Base-by-base conservation (phyloP, 2,888 invertebrate genomes). In the Diaperis boleti region DNA sequence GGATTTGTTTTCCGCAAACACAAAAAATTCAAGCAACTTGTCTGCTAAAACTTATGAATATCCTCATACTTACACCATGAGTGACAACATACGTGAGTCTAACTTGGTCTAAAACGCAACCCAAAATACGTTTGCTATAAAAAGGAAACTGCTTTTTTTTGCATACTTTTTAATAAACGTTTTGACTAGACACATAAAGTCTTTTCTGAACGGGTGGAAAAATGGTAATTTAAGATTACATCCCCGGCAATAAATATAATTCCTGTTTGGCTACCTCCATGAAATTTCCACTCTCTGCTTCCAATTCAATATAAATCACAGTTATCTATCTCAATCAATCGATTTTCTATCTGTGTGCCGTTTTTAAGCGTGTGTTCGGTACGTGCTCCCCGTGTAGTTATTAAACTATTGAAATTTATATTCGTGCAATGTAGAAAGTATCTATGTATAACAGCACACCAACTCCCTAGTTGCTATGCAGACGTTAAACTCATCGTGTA, bases 381-480 rank as follows among this genome's bases (percentile, higher is more conserved):
- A 17, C 41, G 41, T 42, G 41, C 18, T 42, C 8, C 20, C 20
- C 10, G 8, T 17, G 20, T 26, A 29, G 55, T 37, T 35, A 57
- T 45, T 45, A 37, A 57, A 35, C 44, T 31, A 18, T 17, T 8
- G 29, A 17, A 59, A 59, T 49, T 59, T 15, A 59, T 26, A 59
- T 59, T 59, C 59, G 39, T 18, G 29, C 15, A 20, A 37, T 57
- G 49, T 59, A 49, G 49, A 49, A 59, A 39, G 49, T 45, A 57
- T 55, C 55, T 44, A 55, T 47, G 57, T 37, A 22, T 57, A 45
- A 47, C 41, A 42, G 37, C 37, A 45, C 35, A 44, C 35, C 22
- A 39, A 59, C 17, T 8, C 47, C 26, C 59, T 59, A 49, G 49
- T 59, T 59, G 49, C 49, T 59, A 59, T 59, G 59, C 59, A 59